Evolutionary conservation across 2,113 vertebrate species (phyloP), one percentile per base, ranked within the genome.

Genomic region (Dinomys branickii): DNA sequence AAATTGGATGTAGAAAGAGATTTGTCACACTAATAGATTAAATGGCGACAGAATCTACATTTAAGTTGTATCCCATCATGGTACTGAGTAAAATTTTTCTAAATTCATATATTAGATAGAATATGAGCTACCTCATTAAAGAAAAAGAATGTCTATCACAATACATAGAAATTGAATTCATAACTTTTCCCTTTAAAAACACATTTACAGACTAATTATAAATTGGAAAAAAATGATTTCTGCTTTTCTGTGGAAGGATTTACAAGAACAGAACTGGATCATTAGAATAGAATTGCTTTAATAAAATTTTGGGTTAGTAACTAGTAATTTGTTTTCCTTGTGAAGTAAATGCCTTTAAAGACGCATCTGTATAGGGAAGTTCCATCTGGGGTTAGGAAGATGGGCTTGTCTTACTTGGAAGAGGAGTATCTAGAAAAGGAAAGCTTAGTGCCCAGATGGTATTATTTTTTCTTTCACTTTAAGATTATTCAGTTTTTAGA

Each of bases 401-500:
- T 38, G 47, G 19, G 1, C 38, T 77, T 63, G 14, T 88, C 58
- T 41, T 5, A 44, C 35, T 80, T 93, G 7, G 5, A 9, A 28
- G 26, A 28, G 16, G 30, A 22, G 35, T 81, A 61, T 35, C 17
- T 33, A 58, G 44, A 71, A 94, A 85, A 77, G 71, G 22, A 67
- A 9, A 44, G 3, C 17, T 58, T 93, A 94, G 81, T 80, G 59
- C 16, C 26, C 24, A 47, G 41, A 95, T 35, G 84, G 88, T 80
- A 47, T 92, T 90, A 91, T 44, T 88, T 95, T 92, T 17, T 30
- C 69, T 95, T 90, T 87, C 38, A 28, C 85, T 67, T 94, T 85
- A 94, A 88, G 86, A 91, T 95, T 85, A 87, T 90, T 94, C 92
- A 71, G 26, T 50, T 96, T 96, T 90, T 94, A 65, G 97, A 71